These are phyloP conservation scores for Labeo catla DNA, from an alignment of 2,113 vertebrate species.

Conservation along the genomic window DNA sequence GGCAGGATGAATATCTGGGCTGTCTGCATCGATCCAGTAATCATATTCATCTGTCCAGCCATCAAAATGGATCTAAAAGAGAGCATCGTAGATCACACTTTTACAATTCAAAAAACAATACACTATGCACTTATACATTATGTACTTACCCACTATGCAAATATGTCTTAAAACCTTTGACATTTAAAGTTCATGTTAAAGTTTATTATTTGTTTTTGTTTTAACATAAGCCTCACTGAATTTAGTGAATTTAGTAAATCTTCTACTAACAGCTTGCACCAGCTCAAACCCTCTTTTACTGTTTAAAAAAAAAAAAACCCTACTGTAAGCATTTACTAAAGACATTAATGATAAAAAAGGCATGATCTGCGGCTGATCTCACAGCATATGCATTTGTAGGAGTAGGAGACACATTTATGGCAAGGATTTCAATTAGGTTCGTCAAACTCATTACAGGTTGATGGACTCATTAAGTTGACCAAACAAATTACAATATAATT, in stretches of 20 bases:
- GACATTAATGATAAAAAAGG: too few relatives aligned
- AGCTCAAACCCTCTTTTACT: background rate
- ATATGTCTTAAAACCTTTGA: background rate
- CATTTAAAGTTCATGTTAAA: background rate
- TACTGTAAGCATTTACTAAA: too few relatives aligned
- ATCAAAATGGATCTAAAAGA: constrained; percentile 82
- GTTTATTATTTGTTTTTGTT: background rate
- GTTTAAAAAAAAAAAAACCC: too few relatives aligned
- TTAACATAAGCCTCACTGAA: too few relatives aligned
- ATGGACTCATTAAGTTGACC: too few relatives aligned
- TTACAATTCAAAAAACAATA: background rate
- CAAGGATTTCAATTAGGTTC: too few relatives aligned
- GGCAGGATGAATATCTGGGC: constrained; percentile 83
- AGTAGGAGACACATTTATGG: too few relatives aligned
- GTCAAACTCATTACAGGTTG: too few relatives aligned
- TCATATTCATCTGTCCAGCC: constrained; percentile 84
- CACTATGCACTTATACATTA: background rate
- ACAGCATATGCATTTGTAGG: background rate
- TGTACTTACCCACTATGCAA: background rate
- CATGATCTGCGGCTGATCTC: background rate
- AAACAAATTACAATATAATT: too few relatives aligned
- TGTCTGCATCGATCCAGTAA: constrained; percentile 85
- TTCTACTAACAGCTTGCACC: background rate
- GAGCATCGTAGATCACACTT: background rate
- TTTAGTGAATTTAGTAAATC: background rate